Evolutionary conservation across 1,140 invertebrate species (phyloP).

Genomic region (Reticulitermes speratus): DNA sequence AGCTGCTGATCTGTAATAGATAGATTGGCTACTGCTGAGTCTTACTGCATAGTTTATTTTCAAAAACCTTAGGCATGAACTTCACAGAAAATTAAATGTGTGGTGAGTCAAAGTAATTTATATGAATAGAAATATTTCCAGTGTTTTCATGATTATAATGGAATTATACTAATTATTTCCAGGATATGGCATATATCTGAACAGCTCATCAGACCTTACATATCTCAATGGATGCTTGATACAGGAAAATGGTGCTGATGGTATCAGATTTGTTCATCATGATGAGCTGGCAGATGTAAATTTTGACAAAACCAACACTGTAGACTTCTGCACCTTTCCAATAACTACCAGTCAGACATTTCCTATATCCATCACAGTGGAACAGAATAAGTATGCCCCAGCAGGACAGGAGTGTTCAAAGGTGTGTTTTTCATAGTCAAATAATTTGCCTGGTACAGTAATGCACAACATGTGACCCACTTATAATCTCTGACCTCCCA

Average conservation of each 20-base stretch:
- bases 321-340: conserved; percentile 81
- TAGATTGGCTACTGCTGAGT: no score
- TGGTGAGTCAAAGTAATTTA: no score
- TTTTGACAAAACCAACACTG: conserved; percentile 67
- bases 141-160: no score
- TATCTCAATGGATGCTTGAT: conserved; percentile 70
- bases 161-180: conserved; percentile 31
- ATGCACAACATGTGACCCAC: no score
- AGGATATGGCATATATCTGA: conserved; percentile 88
- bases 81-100: no score
- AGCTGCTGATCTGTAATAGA: no score
- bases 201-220: conserved; percentile 77
- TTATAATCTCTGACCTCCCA: no score
- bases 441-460: no score
- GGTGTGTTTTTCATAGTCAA: conserved; percentile 43
- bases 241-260: conserved; percentile 80
- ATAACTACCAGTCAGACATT: conserved; percentile 79
- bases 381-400: conserved; percentile 64
- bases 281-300: conserved; percentile 71
- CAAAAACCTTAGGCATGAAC: no score
- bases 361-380: conserved; percentile 72
- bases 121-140: no score
- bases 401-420: conserved; percentile 60
- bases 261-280: conserved; percentile 79
- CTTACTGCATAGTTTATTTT: no score